Evolutionary conservation across 2,797 vertebrate species (phyloP).

Genomic region (Sebastes matsubarae): DNA sequence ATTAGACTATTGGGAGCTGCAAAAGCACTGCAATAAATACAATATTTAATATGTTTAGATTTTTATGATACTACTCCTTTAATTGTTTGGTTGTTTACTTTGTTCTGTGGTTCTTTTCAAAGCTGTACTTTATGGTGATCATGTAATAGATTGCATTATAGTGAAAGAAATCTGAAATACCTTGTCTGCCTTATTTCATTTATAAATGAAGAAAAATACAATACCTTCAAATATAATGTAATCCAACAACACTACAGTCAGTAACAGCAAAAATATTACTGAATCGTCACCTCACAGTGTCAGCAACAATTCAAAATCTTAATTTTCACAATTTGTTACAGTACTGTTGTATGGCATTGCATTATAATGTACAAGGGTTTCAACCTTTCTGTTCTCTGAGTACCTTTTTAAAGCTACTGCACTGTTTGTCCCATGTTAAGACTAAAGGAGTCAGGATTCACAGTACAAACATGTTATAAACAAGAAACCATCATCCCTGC

Average conservation of each 20-base stretch:
- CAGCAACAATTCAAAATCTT: neutral
- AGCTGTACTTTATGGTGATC: neutral
- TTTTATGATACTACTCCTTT: neutral
- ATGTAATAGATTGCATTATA: neutral
- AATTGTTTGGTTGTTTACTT: neutral
- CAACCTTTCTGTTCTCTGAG: neutral
- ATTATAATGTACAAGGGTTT: neutral
- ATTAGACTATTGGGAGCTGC: neutral
- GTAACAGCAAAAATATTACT: neutral
- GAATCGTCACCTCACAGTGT: neutral
- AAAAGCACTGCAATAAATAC: neutral
- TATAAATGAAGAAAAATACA: neutral
- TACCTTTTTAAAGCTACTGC: neutral
- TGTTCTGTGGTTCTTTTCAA: neutral
- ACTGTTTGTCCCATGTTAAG: neutral
- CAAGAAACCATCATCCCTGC: neutral
- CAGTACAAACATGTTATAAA: neutral
- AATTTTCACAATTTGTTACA: neutral
- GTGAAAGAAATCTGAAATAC: neutral
- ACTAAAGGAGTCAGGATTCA: neutral
- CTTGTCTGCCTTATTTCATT: neutral
- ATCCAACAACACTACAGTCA: neutral
- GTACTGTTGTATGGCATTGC: neutral
- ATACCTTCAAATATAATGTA: neutral
- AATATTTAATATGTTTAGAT: neutral